Conservation (phyloP, 2,113 vertebrate species). For the Empidonax traillii region DNA sequence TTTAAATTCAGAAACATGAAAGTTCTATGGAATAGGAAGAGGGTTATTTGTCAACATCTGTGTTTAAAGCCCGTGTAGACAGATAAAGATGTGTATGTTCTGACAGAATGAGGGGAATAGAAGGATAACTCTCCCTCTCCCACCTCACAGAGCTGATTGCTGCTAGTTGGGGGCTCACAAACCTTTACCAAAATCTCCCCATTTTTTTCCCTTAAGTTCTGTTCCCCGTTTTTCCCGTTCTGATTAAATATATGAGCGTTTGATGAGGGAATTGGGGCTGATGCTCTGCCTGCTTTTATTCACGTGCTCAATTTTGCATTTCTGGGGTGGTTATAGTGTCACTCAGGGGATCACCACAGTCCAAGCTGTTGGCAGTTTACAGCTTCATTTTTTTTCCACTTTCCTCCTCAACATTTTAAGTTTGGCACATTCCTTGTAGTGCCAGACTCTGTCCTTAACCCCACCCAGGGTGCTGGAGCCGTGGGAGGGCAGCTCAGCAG, state of each 20-base stretch:
- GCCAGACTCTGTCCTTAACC: neutral
- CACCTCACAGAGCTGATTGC: neutral
- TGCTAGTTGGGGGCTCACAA: neutral
- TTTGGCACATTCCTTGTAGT: neutral
- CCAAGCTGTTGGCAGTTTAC: neutral
- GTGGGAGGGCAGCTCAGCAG: neutral
- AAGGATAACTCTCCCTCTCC: neutral
- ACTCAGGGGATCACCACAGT: neutral
- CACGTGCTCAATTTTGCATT: rapidly evolving
- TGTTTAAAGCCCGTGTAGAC: neutral
- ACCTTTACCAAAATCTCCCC: neutral
- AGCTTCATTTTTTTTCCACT: neutral
- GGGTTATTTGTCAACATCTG: neutral
- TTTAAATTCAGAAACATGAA: neutral
- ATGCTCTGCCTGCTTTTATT: neutral
- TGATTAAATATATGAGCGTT: neutral
- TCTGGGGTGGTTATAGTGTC: neutral
- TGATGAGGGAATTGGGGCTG: neutral
- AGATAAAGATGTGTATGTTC: neutral
- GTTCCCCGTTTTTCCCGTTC: neutral
- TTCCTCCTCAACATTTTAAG: neutral
- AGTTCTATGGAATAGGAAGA: neutral
- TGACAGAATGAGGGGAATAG: rapidly evolving
- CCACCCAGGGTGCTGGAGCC: neutral
- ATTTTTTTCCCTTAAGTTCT: neutral